Conservation (phyloP, 2,113 vertebrate genomes). For the Chrysochloris asiatica region DNA sequence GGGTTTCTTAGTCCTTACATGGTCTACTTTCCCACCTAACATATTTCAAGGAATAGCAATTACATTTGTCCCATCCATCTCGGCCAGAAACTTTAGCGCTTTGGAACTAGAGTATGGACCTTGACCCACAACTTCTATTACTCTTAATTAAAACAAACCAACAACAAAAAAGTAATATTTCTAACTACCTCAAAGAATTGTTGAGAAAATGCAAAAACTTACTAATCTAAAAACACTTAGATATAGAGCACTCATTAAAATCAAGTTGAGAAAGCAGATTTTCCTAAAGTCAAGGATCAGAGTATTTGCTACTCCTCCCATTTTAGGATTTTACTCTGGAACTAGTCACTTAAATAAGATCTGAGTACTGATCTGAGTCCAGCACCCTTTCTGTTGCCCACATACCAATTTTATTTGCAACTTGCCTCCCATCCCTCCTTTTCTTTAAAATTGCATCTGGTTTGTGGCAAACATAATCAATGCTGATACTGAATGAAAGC, state of each 20-base stretch:
- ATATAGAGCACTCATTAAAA: constrained; percentile 21
- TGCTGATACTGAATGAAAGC: background rate
- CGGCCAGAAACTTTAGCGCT: background rate
- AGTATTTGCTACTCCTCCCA: background rate
- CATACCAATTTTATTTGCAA: no score
- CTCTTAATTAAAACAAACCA: no score
- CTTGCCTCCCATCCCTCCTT: background rate
- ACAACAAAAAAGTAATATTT: background rate
- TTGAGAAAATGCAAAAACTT: background rate
- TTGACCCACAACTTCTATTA: background rate
- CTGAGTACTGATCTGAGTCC: background rate
- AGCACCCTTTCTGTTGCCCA: background rate
- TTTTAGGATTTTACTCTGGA: constrained; percentile 1
- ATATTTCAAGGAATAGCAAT: background rate
- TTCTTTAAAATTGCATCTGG: background rate
- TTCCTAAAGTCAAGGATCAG: background rate
- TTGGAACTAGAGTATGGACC: no score
- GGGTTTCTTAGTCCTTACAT: background rate
- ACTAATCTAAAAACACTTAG: background rate
- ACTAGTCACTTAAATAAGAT: background rate
- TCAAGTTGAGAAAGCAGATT: background rate
- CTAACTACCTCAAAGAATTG: background rate
- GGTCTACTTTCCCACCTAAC: background rate
- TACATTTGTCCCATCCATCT: background rate
- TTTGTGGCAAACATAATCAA: background rate